Conservation (phyloP, 1,140 invertebrate species). For the Pseudomyrmex flavicornis region DNA sequence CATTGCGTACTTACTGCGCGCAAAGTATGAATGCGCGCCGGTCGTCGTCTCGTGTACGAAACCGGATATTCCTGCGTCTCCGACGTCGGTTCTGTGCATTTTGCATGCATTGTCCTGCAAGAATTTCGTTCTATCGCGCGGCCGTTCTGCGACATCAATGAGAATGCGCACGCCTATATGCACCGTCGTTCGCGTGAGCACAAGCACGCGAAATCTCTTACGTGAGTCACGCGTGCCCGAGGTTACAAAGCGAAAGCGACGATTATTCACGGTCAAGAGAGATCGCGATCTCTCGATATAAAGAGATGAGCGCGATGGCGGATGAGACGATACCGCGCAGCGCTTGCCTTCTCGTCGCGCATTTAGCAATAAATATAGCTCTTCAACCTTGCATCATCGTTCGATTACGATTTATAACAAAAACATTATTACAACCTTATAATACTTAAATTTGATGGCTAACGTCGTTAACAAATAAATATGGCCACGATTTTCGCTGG, state of each 20-base stretch:
- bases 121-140: constrained; percentile 60
- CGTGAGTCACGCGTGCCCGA: constrained; percentile 52
- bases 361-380: constrained; percentile 25
- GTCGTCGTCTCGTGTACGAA: constrained; percentile 72
- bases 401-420: background rate
- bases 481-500: too few relatives aligned
- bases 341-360: constrained; percentile 19
- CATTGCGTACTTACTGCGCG: constrained; percentile 57
- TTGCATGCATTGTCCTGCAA: constrained; percentile 61
- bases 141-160: constrained; percentile 56
- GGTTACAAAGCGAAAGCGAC: constrained; percentile 46
- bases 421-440: too few relatives aligned
- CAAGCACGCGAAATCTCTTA: constrained; percentile 33
- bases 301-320: constrained; percentile 37
- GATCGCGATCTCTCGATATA: constrained; percentile 47
- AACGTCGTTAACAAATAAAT: too few relatives aligned
- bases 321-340: constrained; percentile 27
- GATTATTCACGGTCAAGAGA: constrained; percentile 56
- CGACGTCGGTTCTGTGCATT: constrained; percentile 34
- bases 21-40: constrained; percentile 72
- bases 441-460: background rate
- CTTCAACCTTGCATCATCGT: background rate
- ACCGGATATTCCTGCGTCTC: constrained; percentile 79
- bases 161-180: constrained; percentile 47
- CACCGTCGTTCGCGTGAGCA: background rate